A percentile compares a stretch with the other conserved stretches of the same genome.
These are phyloP conservation scores for Coelopa frigida DNA, from an alignment of 1,140 invertebrate genomes.

Conservation along the genomic window DNA sequence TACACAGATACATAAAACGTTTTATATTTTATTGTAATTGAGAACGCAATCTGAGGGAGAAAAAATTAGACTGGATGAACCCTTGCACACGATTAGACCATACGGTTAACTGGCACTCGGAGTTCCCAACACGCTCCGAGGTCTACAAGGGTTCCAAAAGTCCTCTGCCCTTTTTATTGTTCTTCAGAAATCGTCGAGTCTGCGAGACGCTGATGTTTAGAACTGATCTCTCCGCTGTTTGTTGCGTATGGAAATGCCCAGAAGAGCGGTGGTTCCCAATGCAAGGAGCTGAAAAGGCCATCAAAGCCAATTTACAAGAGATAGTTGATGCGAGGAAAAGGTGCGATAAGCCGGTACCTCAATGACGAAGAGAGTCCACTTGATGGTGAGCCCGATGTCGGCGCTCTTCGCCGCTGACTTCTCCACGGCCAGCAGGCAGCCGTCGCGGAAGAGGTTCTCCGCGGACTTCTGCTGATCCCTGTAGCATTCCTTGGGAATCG, in stretches of 20 bases:
- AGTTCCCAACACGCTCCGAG: no score
- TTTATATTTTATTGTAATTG: no score
- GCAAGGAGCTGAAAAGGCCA: conserved; percentile 21
- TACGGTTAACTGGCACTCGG: no score
- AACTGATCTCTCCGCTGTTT: conserved; percentile 36
- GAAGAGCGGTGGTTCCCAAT: conserved; percentile 24
- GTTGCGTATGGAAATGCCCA: conserved; percentile 39
- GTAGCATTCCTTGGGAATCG: conserved; percentile 30
- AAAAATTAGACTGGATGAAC: no score
- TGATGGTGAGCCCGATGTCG: conserved; percentile 27
- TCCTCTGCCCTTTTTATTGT: no score
- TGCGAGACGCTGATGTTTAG: no score
- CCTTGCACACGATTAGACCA: no score
- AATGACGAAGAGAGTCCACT: conserved; percentile 31
- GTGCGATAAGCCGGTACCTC: conserved; percentile 18
- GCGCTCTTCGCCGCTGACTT: conserved; percentile 30
- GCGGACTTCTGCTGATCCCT: conserved; percentile 14
- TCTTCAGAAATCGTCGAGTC: no score
- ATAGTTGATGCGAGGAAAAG: background rate
- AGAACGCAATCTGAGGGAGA: no score
- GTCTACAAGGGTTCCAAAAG: no score
- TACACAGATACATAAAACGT: no score
- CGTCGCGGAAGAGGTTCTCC: conserved; percentile 19
- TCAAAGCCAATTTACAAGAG: no score
- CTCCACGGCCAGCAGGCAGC: conserved; percentile 29